These are phyloP conservation scores for Boleophthalmus pectinirostris DNA, from an alignment of 2,113 vertebrate genomes.

Conservation along the genomic window DNA sequence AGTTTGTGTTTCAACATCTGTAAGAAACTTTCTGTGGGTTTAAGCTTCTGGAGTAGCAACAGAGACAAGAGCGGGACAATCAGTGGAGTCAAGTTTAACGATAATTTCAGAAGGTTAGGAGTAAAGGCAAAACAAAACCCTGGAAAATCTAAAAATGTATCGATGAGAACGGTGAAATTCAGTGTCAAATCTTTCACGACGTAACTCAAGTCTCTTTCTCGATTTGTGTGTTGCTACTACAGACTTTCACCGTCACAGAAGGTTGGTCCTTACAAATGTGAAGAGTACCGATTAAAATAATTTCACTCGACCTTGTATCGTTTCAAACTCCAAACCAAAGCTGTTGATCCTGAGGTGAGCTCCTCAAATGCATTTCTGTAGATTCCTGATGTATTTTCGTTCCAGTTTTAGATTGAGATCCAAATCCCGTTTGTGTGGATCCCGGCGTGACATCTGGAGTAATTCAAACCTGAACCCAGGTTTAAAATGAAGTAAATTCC, in stretches of 20 bases:
- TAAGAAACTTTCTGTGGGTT: not conserved
- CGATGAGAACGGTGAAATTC: not conserved
- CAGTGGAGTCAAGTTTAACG: not conserved
- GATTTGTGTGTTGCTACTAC: not conserved
- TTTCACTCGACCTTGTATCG: conserved; percentile 20
- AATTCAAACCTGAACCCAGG: conserved; percentile 32
- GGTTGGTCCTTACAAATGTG: not conserved
- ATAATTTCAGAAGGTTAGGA: not conserved
- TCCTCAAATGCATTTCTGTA: conserved; percentile 14
- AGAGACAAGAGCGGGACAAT: not conserved
- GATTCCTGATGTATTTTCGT: conserved; percentile 28
- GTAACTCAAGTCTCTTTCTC: not conserved
- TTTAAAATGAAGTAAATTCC: conserved; percentile 18
- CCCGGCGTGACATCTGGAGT: conserved; percentile 24
- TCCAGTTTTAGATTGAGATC: conserved; percentile 13
- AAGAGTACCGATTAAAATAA: not conserved
- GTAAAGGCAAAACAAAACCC: not conserved
- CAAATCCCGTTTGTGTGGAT: conserved; percentile 22
- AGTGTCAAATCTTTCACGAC: not conserved
- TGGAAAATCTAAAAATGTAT: not conserved
- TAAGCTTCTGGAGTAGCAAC: not conserved
- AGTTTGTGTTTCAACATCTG: not conserved
- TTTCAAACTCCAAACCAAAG: conserved; percentile 15
- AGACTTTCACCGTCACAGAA: conserved; percentile 2
- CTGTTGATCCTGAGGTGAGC: conserved; percentile 16